Conservation (phyloP, 2,113 vertebrate species). For the Hippocampus barbouri region DNA sequence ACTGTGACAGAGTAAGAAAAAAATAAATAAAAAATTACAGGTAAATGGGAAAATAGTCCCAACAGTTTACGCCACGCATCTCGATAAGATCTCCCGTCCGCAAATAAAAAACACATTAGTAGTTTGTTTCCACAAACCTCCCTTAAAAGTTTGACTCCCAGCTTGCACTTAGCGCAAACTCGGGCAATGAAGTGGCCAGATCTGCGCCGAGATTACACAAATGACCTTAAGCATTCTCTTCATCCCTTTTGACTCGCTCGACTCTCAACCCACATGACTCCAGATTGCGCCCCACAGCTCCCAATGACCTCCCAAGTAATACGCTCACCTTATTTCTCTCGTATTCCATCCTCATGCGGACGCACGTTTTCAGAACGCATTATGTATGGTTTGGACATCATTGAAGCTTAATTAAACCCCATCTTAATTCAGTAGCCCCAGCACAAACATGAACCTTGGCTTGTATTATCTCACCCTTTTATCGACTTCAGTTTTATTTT, state of each 20-base stretch:
- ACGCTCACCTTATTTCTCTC: slow-evolving; percentile 2
- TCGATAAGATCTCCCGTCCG: slow-evolving; percentile 60
- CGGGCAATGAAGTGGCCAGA: slow-evolving; percentile 54
- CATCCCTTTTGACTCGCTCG: slow-evolving; percentile 30
- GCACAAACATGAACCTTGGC: not conserved
- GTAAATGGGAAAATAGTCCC: slow-evolving; percentile 49
- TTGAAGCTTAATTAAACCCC: not conserved
- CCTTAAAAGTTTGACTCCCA: slow-evolving; percentile 36
- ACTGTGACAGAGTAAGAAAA: slow-evolving; percentile 5
- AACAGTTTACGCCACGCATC: slow-evolving; percentile 48
- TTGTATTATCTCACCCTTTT: not conserved
- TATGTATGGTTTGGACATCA: not conserved
- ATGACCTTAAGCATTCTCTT: slow-evolving; percentile 46
- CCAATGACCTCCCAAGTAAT: slow-evolving; percentile 44
- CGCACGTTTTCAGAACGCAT: not conserved
- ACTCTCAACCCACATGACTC: slow-evolving; percentile 16
- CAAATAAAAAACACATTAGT: slow-evolving; percentile 72
- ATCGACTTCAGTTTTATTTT: slow-evolving; percentile 1
- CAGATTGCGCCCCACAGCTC: slow-evolving; percentile 4
- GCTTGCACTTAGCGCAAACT: slow-evolving; percentile 52
- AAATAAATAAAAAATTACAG: slow-evolving; percentile 7
- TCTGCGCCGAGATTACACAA: slow-evolving; percentile 57
- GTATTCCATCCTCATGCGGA: slow-evolving; percentile 5
- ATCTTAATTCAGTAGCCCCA: not conserved
- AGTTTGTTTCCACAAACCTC: slow-evolving; percentile 65